Evolutionary conservation across 2,797 vertebrate genomes (phyloP).

Genomic region (Octomys mimax): DNA sequence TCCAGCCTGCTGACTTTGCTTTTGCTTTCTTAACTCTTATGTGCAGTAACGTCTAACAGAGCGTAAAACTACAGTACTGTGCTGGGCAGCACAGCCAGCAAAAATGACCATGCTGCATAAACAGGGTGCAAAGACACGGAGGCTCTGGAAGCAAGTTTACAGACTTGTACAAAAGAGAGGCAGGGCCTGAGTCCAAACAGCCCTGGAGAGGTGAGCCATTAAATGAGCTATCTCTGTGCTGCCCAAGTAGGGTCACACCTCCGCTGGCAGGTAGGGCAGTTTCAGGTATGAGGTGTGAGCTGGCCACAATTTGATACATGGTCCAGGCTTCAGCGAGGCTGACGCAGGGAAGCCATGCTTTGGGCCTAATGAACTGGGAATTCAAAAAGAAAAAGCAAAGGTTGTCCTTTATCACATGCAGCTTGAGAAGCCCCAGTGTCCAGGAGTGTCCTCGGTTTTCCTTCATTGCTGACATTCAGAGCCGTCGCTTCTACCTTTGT

Average conservation of each 20-base stretch:
- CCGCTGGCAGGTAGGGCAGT: rapidly evolving
- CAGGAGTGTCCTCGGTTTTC: rapidly evolving
- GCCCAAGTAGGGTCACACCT: rapidly evolving
- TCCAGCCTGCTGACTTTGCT: background rate
- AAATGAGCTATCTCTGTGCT: background rate
- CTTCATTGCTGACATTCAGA: background rate
- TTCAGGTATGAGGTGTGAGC: background rate
- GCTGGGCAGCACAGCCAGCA: background rate
- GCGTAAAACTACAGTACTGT: background rate
- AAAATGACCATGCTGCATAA: background rate
- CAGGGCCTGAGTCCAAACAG: background rate
- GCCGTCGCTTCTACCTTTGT: background rate
- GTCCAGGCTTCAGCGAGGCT: rapidly evolving
- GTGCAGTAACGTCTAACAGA: background rate
- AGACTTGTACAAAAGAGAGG: background rate
- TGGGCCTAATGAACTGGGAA: background rate
- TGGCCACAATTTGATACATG: rapidly evolving
- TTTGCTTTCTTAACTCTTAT: background rate
- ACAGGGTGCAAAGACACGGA: background rate
- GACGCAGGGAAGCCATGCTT: background rate
- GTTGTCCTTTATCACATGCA: rapidly evolving
- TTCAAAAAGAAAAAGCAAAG: too few species aligned
- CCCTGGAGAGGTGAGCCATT: background rate
- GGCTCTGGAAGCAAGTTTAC: background rate
- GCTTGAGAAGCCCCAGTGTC: background rate